Percentiles rank a stretch among this genome's conserved stretches.
These are phyloP conservation scores for Platysteira castanea DNA, from an alignment of 2,113 vertebrate species.

Conservation along the genomic window DNA sequence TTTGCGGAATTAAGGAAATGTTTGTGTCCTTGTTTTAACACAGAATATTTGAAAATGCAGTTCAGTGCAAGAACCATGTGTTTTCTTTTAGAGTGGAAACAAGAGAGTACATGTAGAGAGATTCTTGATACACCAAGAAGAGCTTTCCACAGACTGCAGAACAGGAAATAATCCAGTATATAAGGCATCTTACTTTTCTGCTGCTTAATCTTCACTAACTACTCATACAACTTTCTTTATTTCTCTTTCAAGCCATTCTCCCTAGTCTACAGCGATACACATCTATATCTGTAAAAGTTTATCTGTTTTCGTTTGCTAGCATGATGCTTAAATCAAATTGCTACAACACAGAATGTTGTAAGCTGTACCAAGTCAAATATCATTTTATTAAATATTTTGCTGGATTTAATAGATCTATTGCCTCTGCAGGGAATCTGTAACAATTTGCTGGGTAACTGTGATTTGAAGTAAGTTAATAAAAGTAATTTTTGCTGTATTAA, in stretches of 20 bases:
- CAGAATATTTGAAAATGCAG: not conserved
- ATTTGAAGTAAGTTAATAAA: not conserved
- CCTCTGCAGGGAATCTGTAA: not conserved
- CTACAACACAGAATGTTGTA: not conserved
- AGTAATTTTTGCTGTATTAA: not conserved
- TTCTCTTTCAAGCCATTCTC: not conserved
- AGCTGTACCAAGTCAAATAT: not conserved
- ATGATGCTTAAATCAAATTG: not conserved
- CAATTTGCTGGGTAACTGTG: not conserved
- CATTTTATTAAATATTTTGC: not conserved
- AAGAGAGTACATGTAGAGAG: not conserved
- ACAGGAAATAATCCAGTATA: not conserved
- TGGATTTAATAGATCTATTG: not conserved
- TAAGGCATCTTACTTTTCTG: not conserved
- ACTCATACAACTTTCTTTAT: not conserved
- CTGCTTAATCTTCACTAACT: not conserved
- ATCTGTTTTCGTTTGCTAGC: not conserved
- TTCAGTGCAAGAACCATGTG: not conserved
- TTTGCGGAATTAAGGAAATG: not conserved
- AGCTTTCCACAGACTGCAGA: not conserved
- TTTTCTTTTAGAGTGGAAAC: not conserved
- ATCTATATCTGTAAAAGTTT: not conserved
- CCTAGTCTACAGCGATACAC: not conserved
- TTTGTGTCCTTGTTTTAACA: not conserved
- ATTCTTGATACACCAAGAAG: not conserved